Evolutionary conservation across 2,113 vertebrate genomes (phyloP), one percentile per base, ranked within the genome.

Genomic region (Hipposideros armiger): DNA sequence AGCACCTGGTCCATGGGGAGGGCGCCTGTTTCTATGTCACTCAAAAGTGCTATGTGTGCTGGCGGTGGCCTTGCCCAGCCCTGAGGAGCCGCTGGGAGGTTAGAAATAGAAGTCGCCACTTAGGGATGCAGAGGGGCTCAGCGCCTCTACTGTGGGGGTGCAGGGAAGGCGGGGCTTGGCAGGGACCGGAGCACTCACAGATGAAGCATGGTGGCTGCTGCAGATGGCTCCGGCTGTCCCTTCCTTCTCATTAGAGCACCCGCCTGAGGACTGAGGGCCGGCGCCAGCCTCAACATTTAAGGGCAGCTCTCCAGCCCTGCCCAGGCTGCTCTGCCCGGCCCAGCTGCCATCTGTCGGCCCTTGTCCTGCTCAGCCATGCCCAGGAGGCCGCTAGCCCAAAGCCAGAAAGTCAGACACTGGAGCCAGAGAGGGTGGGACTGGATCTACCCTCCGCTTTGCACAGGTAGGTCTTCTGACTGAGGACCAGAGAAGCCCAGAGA

Each of bases 181-280:
- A 15, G 80, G 40, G 52, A 66, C 36, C 11, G 36, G 47, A 56
- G 64, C 40, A 7, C 9, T 30, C 20, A 9, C 16, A 11, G 22
- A 11, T 0, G 11, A 70, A 5, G 50, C 1, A 0, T 0, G 1
- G 22, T 0, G 10, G 45, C n/a, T 1, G 14, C 9, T 4, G 52
- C 89, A 81, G 56, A 42, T 52, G 64, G 56, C 74, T 76, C 40
- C 3, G 72, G 52, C 52, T 2, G 4, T 20, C 22, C 54, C 64
- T 54, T 36, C 32, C 40, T 90, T 11, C 40, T 93, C 52, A 50
- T 81, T 26, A 87, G 64, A 32, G 47, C 66, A 19, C 11, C 9
- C 5, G 0, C 42, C 54, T 7, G 2, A 30, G 78, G 56, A 70
- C 54, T 7, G 2, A 30, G 78, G 56, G 70, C 82, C 13, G 0